Percentiles rank a stretch among this genome's conserved stretches.
Conservation (phyloP, 2,888 invertebrate genomes). For the Peribatodes rhomboidaria region DNA sequence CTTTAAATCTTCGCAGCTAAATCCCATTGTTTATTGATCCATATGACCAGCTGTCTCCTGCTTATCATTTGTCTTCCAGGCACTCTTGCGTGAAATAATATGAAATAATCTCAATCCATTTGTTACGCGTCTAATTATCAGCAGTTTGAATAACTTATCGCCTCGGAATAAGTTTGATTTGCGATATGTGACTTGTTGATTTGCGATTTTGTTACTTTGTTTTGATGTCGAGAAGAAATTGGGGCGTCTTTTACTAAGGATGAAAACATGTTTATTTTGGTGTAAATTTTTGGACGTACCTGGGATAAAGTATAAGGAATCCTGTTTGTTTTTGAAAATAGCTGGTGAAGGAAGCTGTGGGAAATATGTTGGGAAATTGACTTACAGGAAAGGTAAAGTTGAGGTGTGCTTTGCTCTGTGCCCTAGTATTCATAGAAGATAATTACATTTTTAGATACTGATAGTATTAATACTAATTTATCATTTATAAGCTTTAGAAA, state of each 20-base stretch:
- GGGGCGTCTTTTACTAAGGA: slow-evolving; percentile 2
- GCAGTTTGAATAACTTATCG: slow-evolving; percentile 19
- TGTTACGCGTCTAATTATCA: slow-evolving; percentile 30
- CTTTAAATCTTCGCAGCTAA: slow-evolving; percentile 25
- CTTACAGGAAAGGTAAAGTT: neutral
- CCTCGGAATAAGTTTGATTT: slow-evolving; percentile 3
- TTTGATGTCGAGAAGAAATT: slow-evolving; percentile 16
- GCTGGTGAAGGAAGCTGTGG: neutral
- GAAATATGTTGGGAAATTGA: slow-evolving; percentile 13
- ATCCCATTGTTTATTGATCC: slow-evolving; percentile 23
- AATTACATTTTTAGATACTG: no score
- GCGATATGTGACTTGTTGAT: neutral
- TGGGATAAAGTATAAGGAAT: slow-evolving; percentile 14
- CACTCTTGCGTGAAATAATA: slow-evolving; percentile 26
- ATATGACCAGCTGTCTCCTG: slow-evolving; percentile 16
- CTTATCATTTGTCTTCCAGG: slow-evolving; percentile 21
- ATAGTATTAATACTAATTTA: no score
- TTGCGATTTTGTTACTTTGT: slow-evolving; percentile 18
- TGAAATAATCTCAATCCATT: slow-evolving; percentile 28
- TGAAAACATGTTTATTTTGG: slow-evolving; percentile 23
- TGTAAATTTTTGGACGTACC: slow-evolving; percentile 9
- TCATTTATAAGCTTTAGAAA: no score
- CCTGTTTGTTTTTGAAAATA: slow-evolving; percentile 12
- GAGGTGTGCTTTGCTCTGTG: no score
- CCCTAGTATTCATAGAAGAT: no score